These are phyloP conservation scores for Paratrypauchen microcephalus DNA, from an alignment of 2,797 vertebrate genomes.

Conservation along the genomic window DNA sequence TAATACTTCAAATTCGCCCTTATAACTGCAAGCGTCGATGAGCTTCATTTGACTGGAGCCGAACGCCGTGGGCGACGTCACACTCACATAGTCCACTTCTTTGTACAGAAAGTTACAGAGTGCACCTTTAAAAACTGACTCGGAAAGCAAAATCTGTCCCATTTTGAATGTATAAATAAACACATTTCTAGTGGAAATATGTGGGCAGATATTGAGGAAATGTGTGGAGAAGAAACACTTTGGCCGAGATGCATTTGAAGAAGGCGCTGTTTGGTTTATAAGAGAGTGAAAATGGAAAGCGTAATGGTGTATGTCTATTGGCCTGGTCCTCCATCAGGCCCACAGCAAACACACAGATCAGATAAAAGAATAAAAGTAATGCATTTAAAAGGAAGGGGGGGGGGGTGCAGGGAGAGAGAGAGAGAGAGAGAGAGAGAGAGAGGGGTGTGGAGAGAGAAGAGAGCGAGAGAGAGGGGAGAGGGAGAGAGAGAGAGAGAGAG, in stretches of 20 bases:
- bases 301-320: constrained; percentile 3
- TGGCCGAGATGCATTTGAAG: neutral
- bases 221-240: neutral
- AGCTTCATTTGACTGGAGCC: too few relatives aligned
- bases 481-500: too few relatives aligned
- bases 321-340: constrained; percentile 39
- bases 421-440: too few relatives aligned
- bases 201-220: too few relatives aligned
- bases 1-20: too few relatives aligned
- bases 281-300: constrained; percentile 20
- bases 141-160: neutral
- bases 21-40: too few relatives aligned
- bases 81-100: too few relatives aligned
- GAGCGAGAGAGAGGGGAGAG: too few relatives aligned
- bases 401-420: too few relatives aligned
- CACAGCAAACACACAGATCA: constrained; percentile 44
- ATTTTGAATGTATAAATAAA: neutral
- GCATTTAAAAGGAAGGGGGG: constrained; percentile 32
- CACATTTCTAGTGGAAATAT: neutral
- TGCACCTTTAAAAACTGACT: neutral
- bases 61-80: too few relatives aligned
- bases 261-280: constrained; percentile 20
- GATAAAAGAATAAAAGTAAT: constrained; percentile 71
- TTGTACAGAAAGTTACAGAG: too few relatives aligned
- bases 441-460: too few relatives aligned